Evolutionary conservation across 2,888 invertebrate genomes (phyloP).

Genomic region (Julus scandinavius): DNA sequence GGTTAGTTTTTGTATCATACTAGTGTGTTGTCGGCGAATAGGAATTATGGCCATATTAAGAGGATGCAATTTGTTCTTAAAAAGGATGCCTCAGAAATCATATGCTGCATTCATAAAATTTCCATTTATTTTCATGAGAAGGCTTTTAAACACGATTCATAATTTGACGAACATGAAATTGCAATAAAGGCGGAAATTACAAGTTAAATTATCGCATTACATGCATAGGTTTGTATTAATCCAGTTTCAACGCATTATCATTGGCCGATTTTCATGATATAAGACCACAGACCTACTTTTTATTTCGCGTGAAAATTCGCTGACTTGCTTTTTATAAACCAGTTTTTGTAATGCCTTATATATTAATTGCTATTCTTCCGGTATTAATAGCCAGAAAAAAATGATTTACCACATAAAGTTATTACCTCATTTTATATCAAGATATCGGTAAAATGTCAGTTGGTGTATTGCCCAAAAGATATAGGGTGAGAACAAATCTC

Average conservation of each 20-base stretch:
- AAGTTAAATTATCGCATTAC: neutral
- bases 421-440: constrained; percentile 1
- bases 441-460: neutral
- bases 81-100: too few species aligned
- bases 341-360: neutral
- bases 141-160: too few species aligned
- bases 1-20: too few species aligned
- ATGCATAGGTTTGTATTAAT: neutral
- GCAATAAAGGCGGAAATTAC: too few species aligned
- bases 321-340: constrained; percentile 24
- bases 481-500: neutral
- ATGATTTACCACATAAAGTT: neutral
- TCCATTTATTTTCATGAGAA: too few species aligned
- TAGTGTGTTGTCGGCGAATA: too few species aligned
- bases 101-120: too few species aligned
- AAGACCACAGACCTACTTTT: constrained; percentile 7
- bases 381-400: neutral
- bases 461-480: neutral
- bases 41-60: too few species aligned
- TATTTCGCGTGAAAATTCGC: neutral
- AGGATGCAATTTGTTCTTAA: too few species aligned
- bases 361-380: neutral
- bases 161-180: too few species aligned
- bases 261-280: neutral
- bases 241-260: neutral